Evolutionary conservation across 2,797 vertebrate species (phyloP).

Genomic region (Lutra lutra): DNA sequence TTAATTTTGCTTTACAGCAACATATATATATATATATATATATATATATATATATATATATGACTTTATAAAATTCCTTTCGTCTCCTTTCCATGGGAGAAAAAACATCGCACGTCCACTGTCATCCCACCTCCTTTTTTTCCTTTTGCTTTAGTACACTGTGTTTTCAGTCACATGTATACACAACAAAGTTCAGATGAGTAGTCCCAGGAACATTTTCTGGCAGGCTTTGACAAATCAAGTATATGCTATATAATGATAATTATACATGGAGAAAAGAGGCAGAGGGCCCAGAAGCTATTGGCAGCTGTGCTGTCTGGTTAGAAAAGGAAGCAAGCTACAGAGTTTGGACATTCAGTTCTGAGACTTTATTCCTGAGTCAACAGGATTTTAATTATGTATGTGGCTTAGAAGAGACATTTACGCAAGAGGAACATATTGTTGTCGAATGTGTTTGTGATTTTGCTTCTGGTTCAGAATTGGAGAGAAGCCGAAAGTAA

Average conservation of each 20-base stretch:
- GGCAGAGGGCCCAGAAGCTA: constrained; percentile 86
- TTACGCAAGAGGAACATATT: constrained; percentile 87
- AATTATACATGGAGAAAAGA: constrained; percentile 80
- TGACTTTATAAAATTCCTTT: neutral
- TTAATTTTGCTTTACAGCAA: constrained; percentile 12
- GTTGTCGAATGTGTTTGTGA: constrained; percentile 86
- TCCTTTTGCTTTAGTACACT: constrained; percentile 66
- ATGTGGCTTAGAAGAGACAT: constrained; percentile 86
- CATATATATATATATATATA: neutral
- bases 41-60: neutral
- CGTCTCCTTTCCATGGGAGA: neutral
- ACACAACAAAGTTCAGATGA: constrained; percentile 78
- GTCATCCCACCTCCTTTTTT: neutral
- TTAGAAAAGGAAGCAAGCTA: constrained; percentile 89
- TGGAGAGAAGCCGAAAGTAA: constrained; percentile 83
- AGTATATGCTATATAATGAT: constrained; percentile 71
- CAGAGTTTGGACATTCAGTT: constrained; percentile 90
- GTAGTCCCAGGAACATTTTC: constrained; percentile 78
- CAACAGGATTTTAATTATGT: constrained; percentile 90
- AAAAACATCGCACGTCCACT: neutral
- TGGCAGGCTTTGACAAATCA: constrained; percentile 72
- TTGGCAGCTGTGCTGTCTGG: constrained; percentile 88
- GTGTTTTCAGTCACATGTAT: constrained; percentile 71
- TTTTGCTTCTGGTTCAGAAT: constrained; percentile 86
- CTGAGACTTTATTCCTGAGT: constrained; percentile 88